Evolutionary conservation across 2,113 vertebrate genomes (phyloP).

Genomic region (Caranx melampygus): DNA sequence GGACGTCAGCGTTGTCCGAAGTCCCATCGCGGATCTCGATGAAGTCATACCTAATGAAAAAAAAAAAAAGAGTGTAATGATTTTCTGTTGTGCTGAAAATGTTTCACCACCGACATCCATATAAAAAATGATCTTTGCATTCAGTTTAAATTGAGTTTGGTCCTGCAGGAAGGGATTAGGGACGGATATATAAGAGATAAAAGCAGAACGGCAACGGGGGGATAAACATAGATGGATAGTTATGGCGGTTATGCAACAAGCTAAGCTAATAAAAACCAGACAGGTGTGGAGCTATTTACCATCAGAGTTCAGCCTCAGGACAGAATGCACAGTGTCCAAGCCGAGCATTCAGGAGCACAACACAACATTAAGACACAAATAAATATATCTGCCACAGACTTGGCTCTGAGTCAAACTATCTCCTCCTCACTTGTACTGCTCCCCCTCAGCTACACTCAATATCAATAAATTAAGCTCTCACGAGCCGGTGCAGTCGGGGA

Average conservation of each 20-base stretch:
- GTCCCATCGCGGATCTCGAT: slow-evolving; percentile 97
- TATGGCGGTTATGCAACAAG: slow-evolving; percentile 48
- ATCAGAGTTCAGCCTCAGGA: slow-evolving; percentile 45
- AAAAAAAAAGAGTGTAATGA: slow-evolving; percentile 1
- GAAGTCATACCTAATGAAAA: slow-evolving; percentile 91
- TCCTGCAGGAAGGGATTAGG: slow-evolving; percentile 19
- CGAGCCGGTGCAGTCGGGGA: slow-evolving; percentile 17
- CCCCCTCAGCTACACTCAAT: slow-evolving; percentile 49
- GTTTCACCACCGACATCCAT: too few species aligned
- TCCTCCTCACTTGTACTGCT: slow-evolving; percentile 18
- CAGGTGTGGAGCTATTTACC: slow-evolving; percentile 60
- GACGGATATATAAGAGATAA: slow-evolving; percentile 21
- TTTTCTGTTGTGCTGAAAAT: not conserved
- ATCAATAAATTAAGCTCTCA: slow-evolving; percentile 52
- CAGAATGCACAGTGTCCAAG: slow-evolving; percentile 29
- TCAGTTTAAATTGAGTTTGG: not conserved
- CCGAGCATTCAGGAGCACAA: slow-evolving; percentile 42
- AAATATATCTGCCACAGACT: slow-evolving; percentile 37
- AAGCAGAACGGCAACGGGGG: slow-evolving; percentile 3
- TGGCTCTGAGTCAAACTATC: slow-evolving; percentile 34
- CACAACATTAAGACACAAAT: slow-evolving; percentile 37
- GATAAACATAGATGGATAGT: slow-evolving; percentile 46
- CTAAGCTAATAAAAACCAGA: slow-evolving; percentile 65
- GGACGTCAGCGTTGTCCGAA: slow-evolving; percentile 89
- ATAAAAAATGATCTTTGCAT: too few species aligned